Evolutionary conservation across 2,797 vertebrate genomes (phyloP), one percentile per base, ranked within the genome.

Genomic region (Hypotaenidia philippensis): DNA sequence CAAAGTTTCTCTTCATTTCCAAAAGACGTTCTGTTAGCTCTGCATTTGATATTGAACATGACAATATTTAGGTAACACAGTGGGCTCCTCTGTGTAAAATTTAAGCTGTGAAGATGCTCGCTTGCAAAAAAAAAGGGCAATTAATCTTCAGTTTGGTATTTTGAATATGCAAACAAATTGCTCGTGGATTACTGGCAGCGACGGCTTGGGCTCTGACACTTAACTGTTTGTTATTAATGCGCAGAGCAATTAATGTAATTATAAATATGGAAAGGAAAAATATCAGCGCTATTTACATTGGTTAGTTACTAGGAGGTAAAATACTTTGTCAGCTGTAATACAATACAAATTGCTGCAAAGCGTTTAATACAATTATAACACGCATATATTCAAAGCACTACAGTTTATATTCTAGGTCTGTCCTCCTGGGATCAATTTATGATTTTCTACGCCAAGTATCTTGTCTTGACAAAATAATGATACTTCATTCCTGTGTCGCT

Each of bases 371-470:
- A 60, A 94, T 93, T 92, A 64, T 31, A 91, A 82, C 53, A 87
- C 3, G 5, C 76, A 92, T 56, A 90, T 87, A 94, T 94, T 89
- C 87, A 78, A 69, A 93, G 80, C 55, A 80, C 80, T 78, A 76
- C 72, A 80, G 75, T 92, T 95, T 66, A 82, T 69, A 94, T 94
- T 95, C 83, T 63, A 82, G 92, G 93, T 77, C 91, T 93, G 66
- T 63, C 80, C 95, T 91, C 89, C 57, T 87, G 93, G 94, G 95
- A 95, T 93, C 93, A 97, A 96, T 97, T 96, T 94, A 89, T 87
- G 90, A 71, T 87, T 32, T 61, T 74, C 72, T 68, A 0, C 1
- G 31, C 75, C 90, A 75, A 38, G 57, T 84, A 78, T 80, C 85
- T 82, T 60, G 52, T 91, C 93, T 89, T 84, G 80, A 89, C 68